Evolutionary conservation across 2,888 invertebrate species (phyloP).

Genomic region (Heteropelma amictum): DNA sequence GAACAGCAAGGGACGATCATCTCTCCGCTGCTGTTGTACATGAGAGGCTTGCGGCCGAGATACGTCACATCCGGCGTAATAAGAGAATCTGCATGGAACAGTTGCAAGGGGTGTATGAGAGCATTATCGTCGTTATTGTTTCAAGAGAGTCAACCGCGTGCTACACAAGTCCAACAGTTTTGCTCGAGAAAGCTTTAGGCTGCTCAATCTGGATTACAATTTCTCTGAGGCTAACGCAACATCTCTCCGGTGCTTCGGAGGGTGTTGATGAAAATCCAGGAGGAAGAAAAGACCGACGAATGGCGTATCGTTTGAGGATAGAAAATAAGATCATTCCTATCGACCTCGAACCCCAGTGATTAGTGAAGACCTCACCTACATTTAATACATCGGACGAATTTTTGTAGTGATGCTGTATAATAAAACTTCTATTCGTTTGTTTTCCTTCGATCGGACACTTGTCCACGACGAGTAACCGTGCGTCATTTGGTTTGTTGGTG

Average conservation of each 20-base stretch:
- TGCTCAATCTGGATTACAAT: constrained; percentile 52
- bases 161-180: constrained; percentile 8
- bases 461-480: too few relatives aligned
- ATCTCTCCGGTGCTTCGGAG: constrained; percentile 32
- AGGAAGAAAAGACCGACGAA: not conserved
- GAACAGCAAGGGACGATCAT: constrained; percentile 21
- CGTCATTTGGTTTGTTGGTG: too few relatives aligned
- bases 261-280: not conserved
- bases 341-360: too few relatives aligned
- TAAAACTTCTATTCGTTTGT: too few relatives aligned
- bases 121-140: constrained; percentile 66
- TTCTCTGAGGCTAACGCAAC: constrained; percentile 46
- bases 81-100: constrained; percentile 65
- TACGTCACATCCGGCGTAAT: constrained; percentile 61
- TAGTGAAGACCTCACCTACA: too few relatives aligned
- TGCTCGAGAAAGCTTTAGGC: constrained; percentile 33
- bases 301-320: too few relatives aligned
- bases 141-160: constrained; percentile 46
- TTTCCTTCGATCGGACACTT: too few relatives aligned
- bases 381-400: too few relatives aligned
- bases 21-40: constrained; percentile 32
- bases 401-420: too few relatives aligned
- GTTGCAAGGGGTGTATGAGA: constrained; percentile 52
- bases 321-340: too few relatives aligned
- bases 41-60: constrained; percentile 52